Evolutionary conservation across 64 coral and sea anemone species (phyloP), one percentile per base, ranked within the genome.

Genomic region (Hydrozoanthus tunicans): DNA sequence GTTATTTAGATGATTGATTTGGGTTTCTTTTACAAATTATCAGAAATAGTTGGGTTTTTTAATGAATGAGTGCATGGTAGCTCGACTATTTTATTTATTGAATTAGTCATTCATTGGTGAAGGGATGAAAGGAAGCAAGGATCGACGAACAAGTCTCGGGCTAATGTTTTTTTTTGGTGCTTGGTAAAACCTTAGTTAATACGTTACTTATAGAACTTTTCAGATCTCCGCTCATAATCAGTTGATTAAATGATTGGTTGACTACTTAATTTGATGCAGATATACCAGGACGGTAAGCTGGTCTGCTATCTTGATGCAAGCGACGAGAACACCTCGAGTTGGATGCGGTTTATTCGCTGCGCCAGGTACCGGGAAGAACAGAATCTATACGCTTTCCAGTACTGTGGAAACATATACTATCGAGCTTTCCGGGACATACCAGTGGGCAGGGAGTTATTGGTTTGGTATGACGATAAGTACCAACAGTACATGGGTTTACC

Each of bases 341-440:
- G 91, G 91, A 93, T 93, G 91, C 56, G 91, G 76, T 93, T 86
- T 17, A 93, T 93, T 23, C 91, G 91, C 20, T 93, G 91, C 43
- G 91, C 91, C 58, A 83, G 91, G 6, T 85, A 93, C 52, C 71
- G 77, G 51, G 70, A 77, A 6, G 91, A 93, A 57, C 91, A 93
- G 65, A 93, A 93, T 26, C 82, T 93, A 0, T 93, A 67, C n/a
- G 70, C 83, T 3, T 93, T 93, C 88, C 91, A 93, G 24, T 93
- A 93, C 77, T 56, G 91, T 24, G 91, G 80, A 24, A 93, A 93
- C 43, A 93, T 93, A 13, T 93, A 86, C 81, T 93, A 93, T 62
- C 82, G 91, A 25, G 91, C 82, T 25, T 93, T 83, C 53, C 73
- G 83, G 4, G 81, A 93, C 14, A 93, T 93, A 56, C 76, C 91